phyloP scores from a whole-genome alignment of 1,140 invertebrate genomes.

The Ruditapes philippinarum region DNA sequence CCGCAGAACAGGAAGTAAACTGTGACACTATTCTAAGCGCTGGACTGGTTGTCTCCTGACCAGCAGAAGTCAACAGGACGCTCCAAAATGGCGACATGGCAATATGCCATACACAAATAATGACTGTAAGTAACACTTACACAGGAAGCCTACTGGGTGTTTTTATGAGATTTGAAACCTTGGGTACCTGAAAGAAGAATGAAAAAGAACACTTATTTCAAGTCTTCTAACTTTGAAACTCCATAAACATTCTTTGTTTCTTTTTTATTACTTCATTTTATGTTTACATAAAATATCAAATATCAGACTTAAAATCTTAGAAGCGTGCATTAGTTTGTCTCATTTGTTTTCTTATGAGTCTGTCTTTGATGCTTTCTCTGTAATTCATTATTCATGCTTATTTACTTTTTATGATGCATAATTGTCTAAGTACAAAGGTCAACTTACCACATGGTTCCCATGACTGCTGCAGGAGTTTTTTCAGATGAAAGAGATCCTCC shows the following conservation, averaged over 20 bases:
- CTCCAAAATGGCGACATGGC: conserved; percentile 75
- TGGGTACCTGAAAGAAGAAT: conserved; percentile 12
- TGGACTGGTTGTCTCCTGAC: conserved; percentile 24
- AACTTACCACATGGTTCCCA: conserved; percentile 78
- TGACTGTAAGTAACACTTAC: conserved; percentile 82
- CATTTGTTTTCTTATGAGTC: too few species aligned
- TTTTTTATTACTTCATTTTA: too few species aligned
- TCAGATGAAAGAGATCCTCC: conserved; percentile 79
- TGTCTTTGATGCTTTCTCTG: too few species aligned
- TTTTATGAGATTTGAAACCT: conserved; percentile 73
- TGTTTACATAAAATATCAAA: too few species aligned
- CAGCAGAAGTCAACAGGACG: conserved; percentile 30
- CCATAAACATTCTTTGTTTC: too few species aligned
- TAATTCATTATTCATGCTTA: too few species aligned
- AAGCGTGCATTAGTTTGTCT: too few species aligned
- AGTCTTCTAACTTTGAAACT: too few species aligned
- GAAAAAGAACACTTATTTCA: too few species aligned
- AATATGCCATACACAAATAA: conserved; percentile 84
- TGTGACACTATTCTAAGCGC: neutral
- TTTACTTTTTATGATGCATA: too few species aligned
- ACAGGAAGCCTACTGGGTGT: conserved; percentile 81
- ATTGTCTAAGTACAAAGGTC: too few species aligned
- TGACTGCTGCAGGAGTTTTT: conserved; percentile 75
- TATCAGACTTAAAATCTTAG: too few species aligned
- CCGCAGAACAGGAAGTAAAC: conserved; percentile 28